Evolutionary conservation across 2,797 vertebrate species (phyloP).

Genomic region (Gambelia wislizenii): DNA sequence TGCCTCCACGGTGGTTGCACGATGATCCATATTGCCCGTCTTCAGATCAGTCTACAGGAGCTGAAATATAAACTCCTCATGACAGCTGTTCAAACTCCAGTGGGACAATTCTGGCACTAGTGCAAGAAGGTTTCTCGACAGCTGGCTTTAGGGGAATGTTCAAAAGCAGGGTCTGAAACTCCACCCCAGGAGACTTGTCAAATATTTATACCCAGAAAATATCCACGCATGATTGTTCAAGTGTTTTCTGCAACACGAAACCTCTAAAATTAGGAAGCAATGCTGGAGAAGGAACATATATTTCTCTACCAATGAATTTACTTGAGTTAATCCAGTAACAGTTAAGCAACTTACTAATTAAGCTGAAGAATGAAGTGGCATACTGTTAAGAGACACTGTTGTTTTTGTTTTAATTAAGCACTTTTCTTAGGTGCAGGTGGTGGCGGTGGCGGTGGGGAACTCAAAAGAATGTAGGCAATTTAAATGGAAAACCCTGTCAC

Average conservation of each 20-base stretch:
- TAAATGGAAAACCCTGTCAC: slow-evolving; percentile 1
- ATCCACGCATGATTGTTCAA: slow-evolving; percentile 77
- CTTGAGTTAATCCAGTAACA: slow-evolving; percentile 69
- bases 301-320: slow-evolving; percentile 60
- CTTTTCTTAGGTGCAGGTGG: slow-evolving; percentile 49
- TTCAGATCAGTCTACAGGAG: slow-evolving; percentile 66
- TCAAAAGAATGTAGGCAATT: not conserved
- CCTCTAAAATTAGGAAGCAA: slow-evolving; percentile 83
- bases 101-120: slow-evolving; percentile 60
- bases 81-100: slow-evolving; percentile 49
- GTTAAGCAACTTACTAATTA: slow-evolving; percentile 74
- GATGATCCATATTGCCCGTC: slow-evolving; percentile 79
- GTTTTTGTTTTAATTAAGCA: slow-evolving; percentile 53
- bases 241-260: slow-evolving; percentile 82
- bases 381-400: slow-evolving; percentile 63
- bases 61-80: slow-evolving; percentile 48
- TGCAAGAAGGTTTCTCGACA: slow-evolving; percentile 74
- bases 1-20: slow-evolving; percentile 59
- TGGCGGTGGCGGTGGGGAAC: not conserved
- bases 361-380: slow-evolving; percentile 67
- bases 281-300: slow-evolving; percentile 70
- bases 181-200: slow-evolving; percentile 81
- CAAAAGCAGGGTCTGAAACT: slow-evolving; percentile 78
- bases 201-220: slow-evolving; percentile 83
- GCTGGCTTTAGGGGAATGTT: slow-evolving; percentile 75